Percentiles rank a stretch among this genome's conserved stretches.
These are phyloP conservation scores for Acronicta leporina DNA, from an alignment of 2,888 invertebrate species.

Conservation along the genomic window DNA sequence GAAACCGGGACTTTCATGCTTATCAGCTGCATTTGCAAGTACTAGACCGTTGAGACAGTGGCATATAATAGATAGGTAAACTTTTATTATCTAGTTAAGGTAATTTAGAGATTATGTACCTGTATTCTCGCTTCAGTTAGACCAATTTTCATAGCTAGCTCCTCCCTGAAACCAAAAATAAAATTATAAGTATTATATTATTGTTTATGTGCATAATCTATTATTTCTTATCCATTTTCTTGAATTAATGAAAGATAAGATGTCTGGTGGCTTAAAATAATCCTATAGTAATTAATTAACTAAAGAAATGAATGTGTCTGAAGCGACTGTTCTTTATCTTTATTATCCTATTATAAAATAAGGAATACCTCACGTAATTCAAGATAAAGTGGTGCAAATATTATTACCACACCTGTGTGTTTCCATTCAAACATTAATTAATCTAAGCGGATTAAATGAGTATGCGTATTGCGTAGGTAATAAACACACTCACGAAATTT, in stretches of 20 bases:
- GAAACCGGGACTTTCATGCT: too few species aligned
- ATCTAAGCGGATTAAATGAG: slow-evolving; percentile 10
- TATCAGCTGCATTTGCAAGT: too few species aligned
- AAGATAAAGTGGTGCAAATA: slow-evolving; percentile 10
- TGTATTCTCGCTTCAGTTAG: slow-evolving; percentile 98
- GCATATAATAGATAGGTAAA: too few species aligned
- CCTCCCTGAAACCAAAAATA: slow-evolving; percentile 93
- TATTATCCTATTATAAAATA: slow-evolving; percentile 37
- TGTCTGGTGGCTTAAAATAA: slow-evolving; percentile 47
- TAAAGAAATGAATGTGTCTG: not conserved
- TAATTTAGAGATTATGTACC: slow-evolving; percentile 86
- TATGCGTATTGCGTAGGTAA: too few species aligned
- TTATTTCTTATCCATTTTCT: too few species aligned
- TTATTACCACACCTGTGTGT: slow-evolving; percentile 19
- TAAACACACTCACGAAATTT: too few species aligned
- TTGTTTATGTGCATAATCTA: too few species aligned
- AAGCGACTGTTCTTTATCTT: slow-evolving; percentile 25
- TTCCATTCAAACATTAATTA: slow-evolving; percentile 24
- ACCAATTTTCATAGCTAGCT: slow-evolving; percentile 98
- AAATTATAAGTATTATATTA: slow-evolving; percentile 6
- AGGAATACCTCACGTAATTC: slow-evolving; percentile 2
- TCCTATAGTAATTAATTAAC: slow-evolving; percentile 48
- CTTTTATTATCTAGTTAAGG: too few species aligned
- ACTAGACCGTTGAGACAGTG: too few species aligned
- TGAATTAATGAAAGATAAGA: slow-evolving; percentile 18